Evolutionary conservation across 2,888 invertebrate species (phyloP), one percentile per base, ranked within the genome.

Genomic region (Eupithecia centaureata): DNA sequence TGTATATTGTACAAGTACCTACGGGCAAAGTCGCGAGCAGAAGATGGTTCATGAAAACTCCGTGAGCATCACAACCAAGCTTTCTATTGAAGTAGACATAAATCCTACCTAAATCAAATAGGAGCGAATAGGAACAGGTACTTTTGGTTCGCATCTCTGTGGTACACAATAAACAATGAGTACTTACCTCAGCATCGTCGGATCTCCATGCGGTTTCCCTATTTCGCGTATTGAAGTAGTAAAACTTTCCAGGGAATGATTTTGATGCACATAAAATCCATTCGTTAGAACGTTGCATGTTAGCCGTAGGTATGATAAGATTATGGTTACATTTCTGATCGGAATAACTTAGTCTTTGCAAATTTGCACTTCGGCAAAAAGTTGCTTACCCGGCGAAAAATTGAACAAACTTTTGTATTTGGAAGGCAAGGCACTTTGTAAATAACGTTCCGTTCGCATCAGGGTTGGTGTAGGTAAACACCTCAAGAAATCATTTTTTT

Each of bases 231-330:
- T 91, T 91, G 72, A 90, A 90, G 73, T 89, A 91, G 71, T 90
- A 91, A 71, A 81, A 86, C 77, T 89, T 88, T 5, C 89, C 90
- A 8, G 89, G 86, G 71, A 84, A 86, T 42, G 80, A 86, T 79
- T 87, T 89, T 0, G 90, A 90, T 1, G 84, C 86, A 70, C 88
- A 87, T 35, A 90, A 73, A 68, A 87, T 77, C 91, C 91, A 91
- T 63, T 80, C 84, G 72, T 73, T 42, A 3, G 33, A 83, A 64
- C 68, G 79, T 10, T 74, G 67, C 84, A 86, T 65, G 58, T 77
- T 61, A 56, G n/a, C 18, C 30, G 8, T 32, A 56, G 22, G 0
- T 32, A 56, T 25, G 0, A 32, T 25, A 10, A 35, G 69, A 25
- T 2, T 25, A 51, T 25, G 51, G 52, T 13, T 68, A 59, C 47